phyloP scores from a whole-genome alignment of 2,888 invertebrate species.

The Ganaspis brasiliensis region DNA sequence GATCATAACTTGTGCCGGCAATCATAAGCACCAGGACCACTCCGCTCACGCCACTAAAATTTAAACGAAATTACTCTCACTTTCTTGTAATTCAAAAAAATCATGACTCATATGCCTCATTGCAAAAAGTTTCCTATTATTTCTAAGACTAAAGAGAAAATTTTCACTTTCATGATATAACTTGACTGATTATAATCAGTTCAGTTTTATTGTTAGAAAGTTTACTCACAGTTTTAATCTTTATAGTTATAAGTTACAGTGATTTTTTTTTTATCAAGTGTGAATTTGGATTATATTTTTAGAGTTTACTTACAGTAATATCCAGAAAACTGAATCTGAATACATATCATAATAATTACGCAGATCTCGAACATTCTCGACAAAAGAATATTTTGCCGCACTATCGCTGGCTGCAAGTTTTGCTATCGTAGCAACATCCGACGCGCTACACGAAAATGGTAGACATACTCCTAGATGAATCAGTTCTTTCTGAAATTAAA shows the following conservation, averaged over 20 bases:
- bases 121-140: too few relatives aligned
- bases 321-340: slow-evolving; percentile 87
- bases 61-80: slow-evolving; percentile 15
- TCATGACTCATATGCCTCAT: neutral
- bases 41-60: slow-evolving; percentile 82
- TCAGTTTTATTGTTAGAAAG: neutral
- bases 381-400: slow-evolving; percentile 76
- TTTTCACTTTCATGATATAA: too few relatives aligned
- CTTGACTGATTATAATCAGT: neutral
- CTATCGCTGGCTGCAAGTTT: slow-evolving; percentile 82
- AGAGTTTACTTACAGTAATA: slow-evolving; percentile 84
- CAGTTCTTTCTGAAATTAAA: slow-evolving; percentile 84
- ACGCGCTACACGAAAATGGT: slow-evolving; percentile 86
- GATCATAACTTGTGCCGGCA: slow-evolving; percentile 88
- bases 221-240: too few relatives aligned
- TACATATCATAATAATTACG: slow-evolving; percentile 85
- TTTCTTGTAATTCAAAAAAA: neutral
- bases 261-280: too few relatives aligned
- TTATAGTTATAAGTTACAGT: too few relatives aligned
- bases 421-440: slow-evolving; percentile 82
- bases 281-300: too few relatives aligned
- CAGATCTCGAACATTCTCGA: slow-evolving; percentile 86
- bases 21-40: slow-evolving; percentile 83
- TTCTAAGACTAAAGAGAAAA: too few relatives aligned
- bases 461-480: slow-evolving; percentile 90